Percentiles rank a stretch among this genome's conserved stretches.
Evolutionary conservation across 2,797 vertebrate species (phyloP).

Genomic region (Amphiprion clarkii): DNA sequence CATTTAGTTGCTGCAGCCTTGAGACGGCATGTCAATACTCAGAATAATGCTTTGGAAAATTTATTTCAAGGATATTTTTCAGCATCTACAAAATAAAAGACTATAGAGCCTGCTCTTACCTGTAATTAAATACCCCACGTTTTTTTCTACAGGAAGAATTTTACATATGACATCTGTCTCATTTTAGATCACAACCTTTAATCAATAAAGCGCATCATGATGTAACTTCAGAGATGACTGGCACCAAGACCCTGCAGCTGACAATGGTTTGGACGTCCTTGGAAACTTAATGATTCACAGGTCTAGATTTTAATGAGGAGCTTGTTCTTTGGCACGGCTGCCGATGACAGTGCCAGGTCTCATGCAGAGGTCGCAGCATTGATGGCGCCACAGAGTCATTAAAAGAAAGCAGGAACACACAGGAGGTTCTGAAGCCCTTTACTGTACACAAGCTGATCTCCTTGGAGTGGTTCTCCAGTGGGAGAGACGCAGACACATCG

Average conservation of each 20-base stretch:
- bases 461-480: conserved; percentile 44
- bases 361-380: conserved; percentile 65
- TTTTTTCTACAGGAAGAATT: not conserved
- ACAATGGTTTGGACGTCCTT: conserved; percentile 67
- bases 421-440: conserved; percentile 57
- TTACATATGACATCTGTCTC: not conserved
- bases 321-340: conserved; percentile 67
- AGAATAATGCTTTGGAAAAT: not conserved
- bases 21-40: not conserved
- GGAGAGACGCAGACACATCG: conserved; percentile 56
- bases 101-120: not conserved
- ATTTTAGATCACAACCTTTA: conserved; percentile 15
- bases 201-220: conserved; percentile 21
- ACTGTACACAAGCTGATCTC: conserved; percentile 58
- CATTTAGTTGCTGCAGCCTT: not conserved
- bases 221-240: conserved; percentile 27
- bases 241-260: conserved; percentile 43
- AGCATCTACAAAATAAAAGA: not conserved
- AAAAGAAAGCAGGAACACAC: conserved; percentile 58
- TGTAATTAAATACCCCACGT: not conserved
- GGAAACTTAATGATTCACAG: conserved; percentile 76
- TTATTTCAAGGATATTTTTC: not conserved
- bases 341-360: conserved; percentile 58
- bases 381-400: conserved; percentile 69
- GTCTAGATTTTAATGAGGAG: conserved; percentile 78